phyloP scores from a whole-genome alignment of 2,888 invertebrate species.

The Hypolimnas misippus region DNA sequence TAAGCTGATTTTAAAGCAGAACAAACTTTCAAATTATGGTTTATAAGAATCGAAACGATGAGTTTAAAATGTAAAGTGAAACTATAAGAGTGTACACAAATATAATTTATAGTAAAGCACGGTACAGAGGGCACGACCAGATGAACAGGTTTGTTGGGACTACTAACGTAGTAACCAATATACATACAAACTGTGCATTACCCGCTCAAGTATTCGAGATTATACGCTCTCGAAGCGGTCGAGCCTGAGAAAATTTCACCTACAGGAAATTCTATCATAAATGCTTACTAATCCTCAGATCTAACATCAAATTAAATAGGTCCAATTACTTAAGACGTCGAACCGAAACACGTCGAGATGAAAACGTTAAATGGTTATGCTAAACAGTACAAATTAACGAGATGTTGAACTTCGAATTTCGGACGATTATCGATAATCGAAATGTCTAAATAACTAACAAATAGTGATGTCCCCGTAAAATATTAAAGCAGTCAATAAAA shows the following conservation, averaged over 20 bases:
- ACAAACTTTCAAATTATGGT: slow-evolving; percentile 44
- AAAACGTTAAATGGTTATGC: slow-evolving; percentile 22
- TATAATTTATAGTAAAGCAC: slow-evolving; percentile 62
- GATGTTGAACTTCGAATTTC: slow-evolving; percentile 6
- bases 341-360: slow-evolving; percentile 19
- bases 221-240: slow-evolving; percentile 61
- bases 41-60: slow-evolving; percentile 55
- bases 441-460: slow-evolving; percentile 10
- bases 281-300: slow-evolving; percentile 31
- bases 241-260: slow-evolving; percentile 79
- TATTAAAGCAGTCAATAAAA: slow-evolving; percentile 40
- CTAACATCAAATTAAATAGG: slow-evolving; percentile 23
- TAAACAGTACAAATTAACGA: slow-evolving; percentile 25
- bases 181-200: slow-evolving; percentile 76
- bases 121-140: slow-evolving; percentile 77
- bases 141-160: slow-evolving; percentile 73
- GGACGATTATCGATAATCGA: not conserved
- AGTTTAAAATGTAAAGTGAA: slow-evolving; percentile 72
- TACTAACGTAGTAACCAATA: slow-evolving; percentile 81
- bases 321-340: slow-evolving; percentile 19
- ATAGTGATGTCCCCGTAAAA: slow-evolving; percentile 17
- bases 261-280: slow-evolving; percentile 59
- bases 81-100: slow-evolving; percentile 65
- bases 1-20: slow-evolving; percentile 31
- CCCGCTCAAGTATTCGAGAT: slow-evolving; percentile 68